A percentile compares a stretch with the other conserved stretches of the same genome.
Conservation (phyloP, 1,140 invertebrate genomes). For the Antheraea mylitta region DNA sequence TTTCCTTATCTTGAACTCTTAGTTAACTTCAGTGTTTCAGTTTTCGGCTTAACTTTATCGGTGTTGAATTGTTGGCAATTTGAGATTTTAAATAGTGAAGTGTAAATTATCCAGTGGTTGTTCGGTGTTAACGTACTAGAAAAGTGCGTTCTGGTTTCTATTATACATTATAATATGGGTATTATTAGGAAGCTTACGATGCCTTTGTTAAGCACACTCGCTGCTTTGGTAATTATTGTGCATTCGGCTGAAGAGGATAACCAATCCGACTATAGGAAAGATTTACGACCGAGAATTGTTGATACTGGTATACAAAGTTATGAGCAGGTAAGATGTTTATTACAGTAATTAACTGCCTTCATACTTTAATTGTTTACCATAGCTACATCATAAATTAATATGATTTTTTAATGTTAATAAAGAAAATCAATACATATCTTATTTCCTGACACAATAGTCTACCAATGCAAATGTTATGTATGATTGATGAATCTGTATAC, state of each 20-base stretch:
- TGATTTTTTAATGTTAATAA: too few relatives aligned
- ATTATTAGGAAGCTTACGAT: slow-evolving; percentile 49
- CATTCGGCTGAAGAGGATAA: slow-evolving; percentile 62
- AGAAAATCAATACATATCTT: too few relatives aligned
- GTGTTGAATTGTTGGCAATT: not conserved
- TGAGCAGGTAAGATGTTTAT: slow-evolving; percentile 43
- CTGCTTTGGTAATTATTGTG: slow-evolving; percentile 68
- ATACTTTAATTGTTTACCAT: not conserved
- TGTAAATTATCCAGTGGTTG: slow-evolving; percentile 14
- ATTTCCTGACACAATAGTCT: too few relatives aligned
- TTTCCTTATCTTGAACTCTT: slow-evolving; percentile 40
- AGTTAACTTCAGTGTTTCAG: slow-evolving; percentile 25
- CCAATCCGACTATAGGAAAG: slow-evolving; percentile 38
- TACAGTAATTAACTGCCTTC: not conserved
- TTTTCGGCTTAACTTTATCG: slow-evolving; percentile 16
- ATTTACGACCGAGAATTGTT: slow-evolving; percentile 41
- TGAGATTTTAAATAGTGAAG: not conserved
- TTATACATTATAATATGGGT: slow-evolving; percentile 63
- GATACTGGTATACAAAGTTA: slow-evolving; percentile 42
- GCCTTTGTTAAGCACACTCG: slow-evolving; percentile 65
- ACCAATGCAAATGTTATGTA: too few relatives aligned
- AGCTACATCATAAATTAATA: too few relatives aligned
- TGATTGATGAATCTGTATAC: too few relatives aligned
- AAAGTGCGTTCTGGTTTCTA: slow-evolving; percentile 26
- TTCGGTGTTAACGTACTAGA: slow-evolving; percentile 28